Evolutionary conservation across 1,140 invertebrate genomes (phyloP), one percentile per base, ranked within the genome.

Genomic region (Choristoneura fumiferana): DNA sequence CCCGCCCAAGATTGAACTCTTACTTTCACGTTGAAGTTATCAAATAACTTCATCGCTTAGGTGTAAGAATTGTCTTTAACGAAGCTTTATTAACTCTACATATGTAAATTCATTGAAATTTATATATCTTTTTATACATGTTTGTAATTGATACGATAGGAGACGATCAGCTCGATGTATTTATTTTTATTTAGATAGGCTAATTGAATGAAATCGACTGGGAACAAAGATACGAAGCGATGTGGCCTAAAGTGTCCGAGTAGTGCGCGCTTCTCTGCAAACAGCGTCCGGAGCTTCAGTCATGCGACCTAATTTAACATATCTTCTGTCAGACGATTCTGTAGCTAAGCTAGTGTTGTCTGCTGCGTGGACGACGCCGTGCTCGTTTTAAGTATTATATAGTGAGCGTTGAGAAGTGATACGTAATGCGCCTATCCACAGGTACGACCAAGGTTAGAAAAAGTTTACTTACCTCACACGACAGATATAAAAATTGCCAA

Each of bases 61-160:
- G 57, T 83, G 76, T 86, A 82, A 76, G 73, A 71, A 81, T 83
- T 78, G 82, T 83, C 81, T 85, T 83, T 87, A 87, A 87, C 73
- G 75, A 88, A 88, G 85, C 85, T 88, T 88, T 88, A 88, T 88
- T 88, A 88, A 88, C 77, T 85, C 82, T 87, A 85, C 76, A 86
- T 78, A 79, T 88, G 79, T 86, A 84, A 83, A 88, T 87, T 81
- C 82, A 87, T 75, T 83, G 76, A 86, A 86, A 83, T 84, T 86
- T 76, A 78, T 78, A 78, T 71, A 71, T 80, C 81, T 88, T 86
- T 88, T 86, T 86, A 86, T 88, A 88, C 83, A 77, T 80, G 81
- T 88, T 88, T 87, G 84, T 88, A 85, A 84, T 78, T 79, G 81
- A 63, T 84, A 78, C 65, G 68, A 59, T 80, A 78, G 68, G 67